Evolutionary conservation across 2,797 vertebrate genomes (phyloP).

Genomic region (Salarias fasciatus): DNA sequence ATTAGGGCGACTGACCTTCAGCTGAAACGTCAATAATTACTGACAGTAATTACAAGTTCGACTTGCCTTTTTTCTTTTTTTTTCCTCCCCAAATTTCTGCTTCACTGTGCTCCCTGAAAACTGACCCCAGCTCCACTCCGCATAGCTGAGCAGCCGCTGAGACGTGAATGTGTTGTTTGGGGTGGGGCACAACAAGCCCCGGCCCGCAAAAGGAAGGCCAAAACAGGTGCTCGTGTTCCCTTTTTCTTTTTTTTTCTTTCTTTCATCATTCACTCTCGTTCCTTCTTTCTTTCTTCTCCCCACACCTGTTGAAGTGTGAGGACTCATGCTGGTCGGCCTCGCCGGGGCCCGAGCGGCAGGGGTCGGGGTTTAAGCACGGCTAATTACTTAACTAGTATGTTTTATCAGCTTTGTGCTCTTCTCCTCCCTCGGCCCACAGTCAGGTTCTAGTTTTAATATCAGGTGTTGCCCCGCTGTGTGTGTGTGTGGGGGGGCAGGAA

Average conservation of each 20-base stretch:
- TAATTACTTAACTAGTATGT: slow-evolving; percentile 64
- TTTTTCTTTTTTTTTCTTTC: slow-evolving; percentile 29
- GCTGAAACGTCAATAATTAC: slow-evolving; percentile 11
- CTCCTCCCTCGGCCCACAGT: slow-evolving; percentile 16
- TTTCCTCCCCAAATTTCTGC: slow-evolving; percentile 7
- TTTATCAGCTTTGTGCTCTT: slow-evolving; percentile 38
- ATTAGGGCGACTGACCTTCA: background rate
- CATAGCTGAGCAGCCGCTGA: slow-evolving; percentile 63
- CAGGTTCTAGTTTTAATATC: slow-evolving; percentile 35
- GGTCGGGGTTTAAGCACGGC: slow-evolving; percentile 35
- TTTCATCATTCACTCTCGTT: slow-evolving; percentile 51
- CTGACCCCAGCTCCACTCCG: slow-evolving; percentile 38
- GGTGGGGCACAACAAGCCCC: slow-evolving; percentile 59
- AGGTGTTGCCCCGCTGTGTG: slow-evolving; percentile 59
- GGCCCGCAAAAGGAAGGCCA: slow-evolving; percentile 52
- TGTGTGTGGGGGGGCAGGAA: slow-evolving; percentile 12
- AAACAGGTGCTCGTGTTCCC: slow-evolving; percentile 73
- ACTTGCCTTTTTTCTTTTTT: slow-evolving; percentile 5
- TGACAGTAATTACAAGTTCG: slow-evolving; percentile 5
- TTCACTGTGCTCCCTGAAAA: slow-evolving; percentile 34
- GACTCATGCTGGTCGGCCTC: slow-evolving; percentile 57
- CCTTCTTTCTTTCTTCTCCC: slow-evolving; percentile 47
- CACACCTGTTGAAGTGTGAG: slow-evolving; percentile 75
- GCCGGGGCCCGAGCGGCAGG: slow-evolving; percentile 23
- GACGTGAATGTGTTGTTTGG: slow-evolving; percentile 50